Base-by-base conservation (phyloP, 2,113 vertebrate genomes). In the Ursus arctos region DNA sequence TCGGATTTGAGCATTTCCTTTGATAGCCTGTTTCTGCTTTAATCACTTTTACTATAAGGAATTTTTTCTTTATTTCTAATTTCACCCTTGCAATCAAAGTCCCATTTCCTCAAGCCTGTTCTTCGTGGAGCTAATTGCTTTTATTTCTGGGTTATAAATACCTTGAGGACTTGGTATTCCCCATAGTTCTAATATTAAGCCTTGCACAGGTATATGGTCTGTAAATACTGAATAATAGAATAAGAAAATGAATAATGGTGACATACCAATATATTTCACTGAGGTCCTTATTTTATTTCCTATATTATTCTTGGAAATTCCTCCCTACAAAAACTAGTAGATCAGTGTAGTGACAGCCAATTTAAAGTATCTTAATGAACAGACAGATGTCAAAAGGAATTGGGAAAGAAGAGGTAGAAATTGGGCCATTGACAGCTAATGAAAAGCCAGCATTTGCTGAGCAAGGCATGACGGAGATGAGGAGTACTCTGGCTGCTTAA, bases 401-500 rank as follows among this genome's bases (percentile, higher is more conserved):
- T 94, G 81, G 91, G 76, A 88, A 51, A 87, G 19, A 77, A 87
- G 76, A 96, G 49, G 15, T 72, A 55, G 77, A 91, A 89, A 79
- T 91, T 81, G 79, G 40, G 59, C 71, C 81, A 81, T 6, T 13
- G 57, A 72, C 61, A 94, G 49, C 43, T 79, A 57, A 80, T 74
- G 76, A 76, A 90, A 97, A 96, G 49, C 59, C 26, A 94, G 43
- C 57, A 21, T 97, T 93, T 96, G 69, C 92, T 82, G 36, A 95
- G 69, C 49, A 82, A 72, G 74, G 36, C 43, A 14, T 81, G 51
- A 36, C 33, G 33, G 36, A 49, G 57, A 49, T 43, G 16, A 33
- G 11, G 15, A 72, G 24, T 55, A 21, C n/a, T 53, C 61, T 93
- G 91, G 40, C 28, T 92, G 26, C 59, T 93, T 72, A 90, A 80